Percentiles rank a stretch among this genome's conserved stretches.
Evolutionary conservation across 2,888 invertebrate genomes (phyloP).

Genomic region (Phaedon cochleariae): DNA sequence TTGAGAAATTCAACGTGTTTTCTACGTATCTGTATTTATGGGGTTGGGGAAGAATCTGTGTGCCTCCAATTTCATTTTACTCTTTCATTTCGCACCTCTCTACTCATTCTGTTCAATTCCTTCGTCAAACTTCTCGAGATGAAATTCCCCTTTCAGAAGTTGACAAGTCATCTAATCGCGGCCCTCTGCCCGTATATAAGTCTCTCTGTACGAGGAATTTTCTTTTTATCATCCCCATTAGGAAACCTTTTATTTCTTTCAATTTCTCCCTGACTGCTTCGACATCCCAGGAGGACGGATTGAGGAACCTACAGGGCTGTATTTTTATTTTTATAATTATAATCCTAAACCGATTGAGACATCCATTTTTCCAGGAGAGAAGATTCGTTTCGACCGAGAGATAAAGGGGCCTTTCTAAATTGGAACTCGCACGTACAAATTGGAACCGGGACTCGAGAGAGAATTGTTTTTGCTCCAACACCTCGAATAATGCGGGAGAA

Average conservation of each 20-base stretch:
- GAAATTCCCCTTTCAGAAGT: slow-evolving; percentile 65
- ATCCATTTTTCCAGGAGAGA: slow-evolving; percentile 12
- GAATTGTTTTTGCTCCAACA: slow-evolving; percentile 12
- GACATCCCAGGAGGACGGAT: slow-evolving; percentile 53
- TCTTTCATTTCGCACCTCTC: slow-evolving; percentile 40
- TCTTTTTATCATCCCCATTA: slow-evolving; percentile 56
- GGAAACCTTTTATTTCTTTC: slow-evolving; percentile 62
- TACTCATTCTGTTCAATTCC: slow-evolving; percentile 66
- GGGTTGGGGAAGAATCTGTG: not conserved
- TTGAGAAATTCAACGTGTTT: too few species aligned
- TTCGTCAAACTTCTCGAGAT: slow-evolving; percentile 68
- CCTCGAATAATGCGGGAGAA: slow-evolving; percentile 2
- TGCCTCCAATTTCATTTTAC: not conserved
- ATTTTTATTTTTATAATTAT: slow-evolving; percentile 33
- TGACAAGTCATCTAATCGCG: slow-evolving; percentile 68
- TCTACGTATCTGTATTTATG: too few species aligned
- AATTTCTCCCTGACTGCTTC: slow-evolving; percentile 66
- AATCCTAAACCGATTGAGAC: slow-evolving; percentile 31
- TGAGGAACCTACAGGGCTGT: slow-evolving; percentile 26
- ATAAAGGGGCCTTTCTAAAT: slow-evolving; percentile 20
- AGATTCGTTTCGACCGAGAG: slow-evolving; percentile 6
- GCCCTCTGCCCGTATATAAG: slow-evolving; percentile 37
- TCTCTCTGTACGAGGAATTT: slow-evolving; percentile 57
- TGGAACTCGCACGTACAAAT: slow-evolving; percentile 16
- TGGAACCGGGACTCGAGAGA: slow-evolving; percentile 5